Conservation (phyloP, 2,113 vertebrate genomes). For the Pollimyrus isidori region DNA sequence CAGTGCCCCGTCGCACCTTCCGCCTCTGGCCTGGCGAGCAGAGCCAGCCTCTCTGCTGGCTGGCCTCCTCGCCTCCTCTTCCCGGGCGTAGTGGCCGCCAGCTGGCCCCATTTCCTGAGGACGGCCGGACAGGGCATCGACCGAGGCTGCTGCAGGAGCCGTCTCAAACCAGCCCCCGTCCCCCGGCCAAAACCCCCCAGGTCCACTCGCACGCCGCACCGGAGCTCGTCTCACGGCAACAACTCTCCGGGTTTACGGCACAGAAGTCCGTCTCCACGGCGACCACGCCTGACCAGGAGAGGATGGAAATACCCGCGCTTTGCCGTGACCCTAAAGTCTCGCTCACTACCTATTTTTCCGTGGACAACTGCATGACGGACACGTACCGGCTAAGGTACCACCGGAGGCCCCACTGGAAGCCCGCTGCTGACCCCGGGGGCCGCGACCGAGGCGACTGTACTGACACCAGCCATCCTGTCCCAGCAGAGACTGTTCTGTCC, state of each 20-base stretch:
- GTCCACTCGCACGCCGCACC: neutral
- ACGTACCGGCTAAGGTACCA: slow-evolving; percentile 92
- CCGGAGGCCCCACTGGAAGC: slow-evolving; percentile 78
- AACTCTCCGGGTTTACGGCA: slow-evolving; percentile 36
- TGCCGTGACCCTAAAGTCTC: slow-evolving; percentile 61
- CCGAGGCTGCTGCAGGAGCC: slow-evolving; percentile 58
- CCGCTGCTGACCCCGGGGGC: slow-evolving; percentile 58
- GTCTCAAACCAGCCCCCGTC: slow-evolving; percentile 42
- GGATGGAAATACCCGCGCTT: slow-evolving; percentile 38
- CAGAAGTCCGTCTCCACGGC: slow-evolving; percentile 44
- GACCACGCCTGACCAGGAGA: slow-evolving; percentile 52
- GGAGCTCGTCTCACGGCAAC: slow-evolving; percentile 21
- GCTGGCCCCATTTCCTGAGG: slow-evolving; percentile 33
- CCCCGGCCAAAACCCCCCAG: slow-evolving; percentile 21
- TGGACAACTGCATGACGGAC: slow-evolving; percentile 97
- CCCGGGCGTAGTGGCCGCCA: slow-evolving; percentile 62
- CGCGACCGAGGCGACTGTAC: slow-evolving; percentile 42
- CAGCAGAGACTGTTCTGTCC: slow-evolving; percentile 51
- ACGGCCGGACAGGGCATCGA: slow-evolving; percentile 40
- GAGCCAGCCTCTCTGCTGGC: slow-evolving; percentile 50
- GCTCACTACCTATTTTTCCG: slow-evolving; percentile 90
- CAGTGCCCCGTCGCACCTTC: slow-evolving; percentile 27
- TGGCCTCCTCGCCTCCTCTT: slow-evolving; percentile 59
- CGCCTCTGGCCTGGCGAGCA: slow-evolving; percentile 28
- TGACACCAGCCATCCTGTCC: slow-evolving; percentile 44